phyloP scores from a whole-genome alignment of 2,113 vertebrate species.

The Heterochromis multidens region DNA sequence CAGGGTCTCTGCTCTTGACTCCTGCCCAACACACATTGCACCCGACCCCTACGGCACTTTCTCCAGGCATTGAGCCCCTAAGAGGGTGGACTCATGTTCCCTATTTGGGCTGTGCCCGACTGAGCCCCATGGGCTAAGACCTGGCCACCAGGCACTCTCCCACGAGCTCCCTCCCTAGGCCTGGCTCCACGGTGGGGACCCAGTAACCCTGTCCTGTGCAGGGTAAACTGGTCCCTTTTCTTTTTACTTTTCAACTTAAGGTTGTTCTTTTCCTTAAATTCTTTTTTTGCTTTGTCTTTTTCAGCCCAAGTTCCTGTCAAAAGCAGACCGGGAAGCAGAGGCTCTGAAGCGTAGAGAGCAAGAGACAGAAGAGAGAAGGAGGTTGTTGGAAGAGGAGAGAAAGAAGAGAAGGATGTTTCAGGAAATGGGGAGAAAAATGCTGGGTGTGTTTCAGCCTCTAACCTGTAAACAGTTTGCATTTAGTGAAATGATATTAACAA shows the following conservation, averaged over 20 bases:
- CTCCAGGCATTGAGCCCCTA: not conserved
- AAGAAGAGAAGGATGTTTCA: constrained; percentile 95
- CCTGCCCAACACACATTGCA: not conserved
- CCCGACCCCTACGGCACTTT: not conserved
- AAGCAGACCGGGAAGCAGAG: constrained; percentile 90
- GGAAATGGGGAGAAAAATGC: constrained; percentile 94
- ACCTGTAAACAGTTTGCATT: not conserved
- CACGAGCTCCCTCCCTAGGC: not conserved
- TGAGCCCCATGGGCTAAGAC: not conserved
- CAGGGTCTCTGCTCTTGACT: no score
- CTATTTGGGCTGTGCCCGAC: not conserved
- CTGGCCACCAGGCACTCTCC: not conserved
- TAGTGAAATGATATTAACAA: not conserved
- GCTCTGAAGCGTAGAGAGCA: constrained; percentile 88
- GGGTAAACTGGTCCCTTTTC: not conserved
- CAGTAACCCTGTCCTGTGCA: not conserved
- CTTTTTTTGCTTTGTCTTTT: not conserved
- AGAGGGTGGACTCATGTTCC: not conserved
- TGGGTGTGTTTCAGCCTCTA: constrained; percentile 75
- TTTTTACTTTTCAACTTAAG: not conserved
- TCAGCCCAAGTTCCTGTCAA: constrained; percentile 95
- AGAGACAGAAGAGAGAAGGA: constrained; percentile 86
- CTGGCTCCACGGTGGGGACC: not conserved
- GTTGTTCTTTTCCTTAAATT: not conserved
- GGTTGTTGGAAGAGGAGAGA: constrained; percentile 87